Evolutionary conservation across 2,888 invertebrate genomes (phyloP).

Genomic region (Stegophylla sp.): DNA sequence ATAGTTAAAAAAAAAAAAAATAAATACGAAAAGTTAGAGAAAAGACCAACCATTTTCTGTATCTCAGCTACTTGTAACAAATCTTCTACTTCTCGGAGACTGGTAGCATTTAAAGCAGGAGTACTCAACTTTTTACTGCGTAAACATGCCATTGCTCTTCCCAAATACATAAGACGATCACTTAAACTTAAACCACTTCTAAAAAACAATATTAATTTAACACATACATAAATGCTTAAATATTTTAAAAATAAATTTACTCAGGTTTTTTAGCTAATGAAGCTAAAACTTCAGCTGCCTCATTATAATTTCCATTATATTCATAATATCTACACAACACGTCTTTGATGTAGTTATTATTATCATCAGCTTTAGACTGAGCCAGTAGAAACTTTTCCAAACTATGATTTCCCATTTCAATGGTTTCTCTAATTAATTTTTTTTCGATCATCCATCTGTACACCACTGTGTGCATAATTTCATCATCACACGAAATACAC

Average conservation of each 20-base stretch:
- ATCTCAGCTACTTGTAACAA: slow-evolving; percentile 89
- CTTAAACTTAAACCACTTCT: slow-evolving; percentile 78
- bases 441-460: slow-evolving; percentile 92
- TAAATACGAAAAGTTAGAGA: not conserved
- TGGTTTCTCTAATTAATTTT: slow-evolving; percentile 75
- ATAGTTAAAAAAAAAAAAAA: not conserved
- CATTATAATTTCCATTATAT: slow-evolving; percentile 86
- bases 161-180: slow-evolving; percentile 87
- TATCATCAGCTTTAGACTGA: slow-evolving; percentile 30
- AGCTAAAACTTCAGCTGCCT: slow-evolving; percentile 89
- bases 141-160: slow-evolving; percentile 93
- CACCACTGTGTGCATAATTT: slow-evolving; percentile 86
- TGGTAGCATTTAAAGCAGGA: slow-evolving; percentile 76
- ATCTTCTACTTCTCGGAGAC: slow-evolving; percentile 88
- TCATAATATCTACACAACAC: slow-evolving; percentile 97
- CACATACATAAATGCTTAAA: not conserved
- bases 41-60: slow-evolving; percentile 69
- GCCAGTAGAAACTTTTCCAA: slow-evolving; percentile 76
- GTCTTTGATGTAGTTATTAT: slow-evolving; percentile 73
- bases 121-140: slow-evolving; percentile 72
- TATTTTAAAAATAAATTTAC: slow-evolving; percentile 29
- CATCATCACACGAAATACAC: slow-evolving; percentile 72
- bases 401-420: slow-evolving; percentile 73
- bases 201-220: slow-evolving; percentile 62
- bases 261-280: slow-evolving; percentile 76